A percentile compares a stretch with the other conserved stretches of the same genome.
phyloP scores from a whole-genome alignment of 1,140 invertebrate genomes.

The Dufourea novaeangliae region DNA sequence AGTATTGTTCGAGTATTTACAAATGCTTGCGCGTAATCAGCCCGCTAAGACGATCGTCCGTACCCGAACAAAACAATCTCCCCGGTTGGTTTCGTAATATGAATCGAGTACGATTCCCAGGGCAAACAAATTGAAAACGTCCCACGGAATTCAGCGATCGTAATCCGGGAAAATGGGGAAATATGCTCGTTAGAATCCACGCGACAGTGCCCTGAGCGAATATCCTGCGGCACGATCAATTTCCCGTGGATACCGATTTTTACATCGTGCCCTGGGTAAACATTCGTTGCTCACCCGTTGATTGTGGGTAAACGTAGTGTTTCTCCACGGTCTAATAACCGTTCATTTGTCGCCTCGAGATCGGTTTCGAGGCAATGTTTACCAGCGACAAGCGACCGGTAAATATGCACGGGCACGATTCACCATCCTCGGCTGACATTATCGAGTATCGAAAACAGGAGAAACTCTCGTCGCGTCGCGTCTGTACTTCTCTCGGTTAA shows the following conservation, averaged over 20 bases:
- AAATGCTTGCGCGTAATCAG: constrained; percentile 25
- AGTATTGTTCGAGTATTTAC: constrained; percentile 2
- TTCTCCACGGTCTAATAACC: constrained; percentile 14
- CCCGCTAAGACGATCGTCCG: constrained; percentile 50
- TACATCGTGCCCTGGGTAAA: constrained; percentile 3
- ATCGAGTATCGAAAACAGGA: constrained; percentile 44
- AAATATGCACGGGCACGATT: constrained; percentile 58
- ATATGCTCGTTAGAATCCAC: constrained; percentile 11
- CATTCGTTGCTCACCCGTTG: constrained; percentile 13
- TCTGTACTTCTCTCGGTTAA: not conserved
- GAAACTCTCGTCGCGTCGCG: not conserved
- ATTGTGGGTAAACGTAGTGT: constrained; percentile 38
- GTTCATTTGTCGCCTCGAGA: constrained; percentile 29
- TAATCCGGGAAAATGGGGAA: constrained; percentile 52
- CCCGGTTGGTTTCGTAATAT: constrained; percentile 29
- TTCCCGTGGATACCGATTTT: constrained; percentile 40
- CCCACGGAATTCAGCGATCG: not conserved
- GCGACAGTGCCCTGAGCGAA: not conserved
- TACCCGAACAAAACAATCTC: constrained; percentile 24
- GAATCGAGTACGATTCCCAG: constrained; percentile 33
- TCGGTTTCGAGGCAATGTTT: constrained; percentile 39
- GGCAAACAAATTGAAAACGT: constrained; percentile 46
- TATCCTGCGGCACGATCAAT: constrained; percentile 4
- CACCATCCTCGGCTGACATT: constrained; percentile 14
- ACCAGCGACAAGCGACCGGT: constrained; percentile 18